Conservation (phyloP, 2,888 invertebrate species). For the Hermaeophaga mercurialis region DNA sequence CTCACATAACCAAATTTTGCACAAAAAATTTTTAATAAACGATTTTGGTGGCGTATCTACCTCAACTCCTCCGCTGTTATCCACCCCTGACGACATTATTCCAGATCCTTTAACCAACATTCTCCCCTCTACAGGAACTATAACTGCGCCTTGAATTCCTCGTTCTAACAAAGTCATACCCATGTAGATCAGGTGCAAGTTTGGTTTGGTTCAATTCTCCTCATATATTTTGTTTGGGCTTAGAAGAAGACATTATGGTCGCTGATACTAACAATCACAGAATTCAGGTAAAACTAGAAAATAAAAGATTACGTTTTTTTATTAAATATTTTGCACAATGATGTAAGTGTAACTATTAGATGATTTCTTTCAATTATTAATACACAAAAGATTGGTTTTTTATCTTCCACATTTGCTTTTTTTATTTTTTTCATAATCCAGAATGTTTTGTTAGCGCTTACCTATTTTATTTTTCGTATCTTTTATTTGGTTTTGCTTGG, state of each 20-base stretch:
- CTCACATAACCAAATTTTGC: too few species aligned
- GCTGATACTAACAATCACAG: constrained; percentile 97
- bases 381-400: too few species aligned
- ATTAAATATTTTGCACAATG: too few species aligned
- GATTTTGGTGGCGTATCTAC: constrained; percentile 65
- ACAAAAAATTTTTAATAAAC: too few species aligned
- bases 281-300: constrained; percentile 77
- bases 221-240: constrained; percentile 94
- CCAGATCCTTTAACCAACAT: constrained; percentile 61
- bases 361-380: too few species aligned
- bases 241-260: constrained; percentile 94
- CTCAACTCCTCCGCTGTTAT: constrained; percentile 67
- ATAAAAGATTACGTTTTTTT: too few species aligned
- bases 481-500: too few species aligned
- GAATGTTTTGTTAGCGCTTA: too few species aligned
- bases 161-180: constrained; percentile 77
- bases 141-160: constrained; percentile 56
- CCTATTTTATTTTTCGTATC: too few species aligned
- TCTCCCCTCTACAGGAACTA: constrained; percentile 59
- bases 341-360: too few species aligned
- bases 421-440: too few species aligned
- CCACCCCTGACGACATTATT: constrained; percentile 58
- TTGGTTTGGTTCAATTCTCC: constrained; percentile 96
- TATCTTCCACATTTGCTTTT: too few species aligned
- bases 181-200: constrained; percentile 90